Evolutionary conservation across 2,888 invertebrate species (phyloP), one percentile per base, ranked within the genome.

Genomic region (Lapara coniferarum): DNA sequence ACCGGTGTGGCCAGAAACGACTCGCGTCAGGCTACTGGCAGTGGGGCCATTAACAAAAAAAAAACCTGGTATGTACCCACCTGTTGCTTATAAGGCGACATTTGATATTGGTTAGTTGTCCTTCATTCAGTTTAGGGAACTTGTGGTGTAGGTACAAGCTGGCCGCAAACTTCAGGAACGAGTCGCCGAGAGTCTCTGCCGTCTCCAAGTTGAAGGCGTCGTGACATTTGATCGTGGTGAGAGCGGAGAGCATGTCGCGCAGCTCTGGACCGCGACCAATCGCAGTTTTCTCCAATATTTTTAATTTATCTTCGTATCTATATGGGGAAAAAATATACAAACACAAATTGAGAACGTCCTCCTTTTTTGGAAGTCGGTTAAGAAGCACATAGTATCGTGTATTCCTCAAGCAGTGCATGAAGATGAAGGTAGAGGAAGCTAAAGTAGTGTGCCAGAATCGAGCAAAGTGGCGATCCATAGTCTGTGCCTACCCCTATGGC

Each of bases 131-230:
- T 0, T 87, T 85, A 0, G 96, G 95, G 85, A 96, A 97, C 70
- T 94, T 93, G 75, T 96, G 95, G 82, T 95, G 97, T 25, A 98
- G 90, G 84, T 95, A 97, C 4, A 97, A 87, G 0, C 97, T 96
- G 0, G 95, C 94, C 1, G 96, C 95, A 78, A 96, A 96, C 89
- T 99, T 98, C 10, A 99, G 91, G 86, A 97, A 97, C 0, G 98
- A 96, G 86, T 99, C 98, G 0, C 98, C 99, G 5, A 99, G 94
- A 0, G 97, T 97, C 88, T 98, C 98, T 14, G 96, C 90, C 1
- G 98, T 92, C 84, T 99, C 98, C 77, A 97, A 87, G 83, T 97
- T 95, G 74, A 98, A 95, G 7, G 95, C 94, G 80, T 98, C 98
- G 73, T 96, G 94, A 0, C 97, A 95, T 71, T 95, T 95, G 52